phyloP scores from a whole-genome alignment of 2,888 invertebrate species.

The Brachynemurus nebulosus region DNA sequence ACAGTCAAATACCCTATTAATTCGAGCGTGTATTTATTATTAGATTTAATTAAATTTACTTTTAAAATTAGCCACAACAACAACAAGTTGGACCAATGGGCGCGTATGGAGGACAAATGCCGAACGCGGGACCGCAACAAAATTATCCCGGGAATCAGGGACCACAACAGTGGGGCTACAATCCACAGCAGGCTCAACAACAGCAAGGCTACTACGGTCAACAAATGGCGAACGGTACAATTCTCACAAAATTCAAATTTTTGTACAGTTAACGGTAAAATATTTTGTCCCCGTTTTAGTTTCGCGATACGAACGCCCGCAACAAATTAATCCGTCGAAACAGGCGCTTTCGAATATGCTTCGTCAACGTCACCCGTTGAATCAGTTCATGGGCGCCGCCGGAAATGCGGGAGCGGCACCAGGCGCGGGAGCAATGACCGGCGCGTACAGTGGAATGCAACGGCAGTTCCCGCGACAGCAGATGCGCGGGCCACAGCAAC shows the following conservation, averaged over 20 bases:
- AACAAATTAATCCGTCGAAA: slow-evolving; percentile 62
- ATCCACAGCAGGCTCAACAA: slow-evolving; percentile 31
- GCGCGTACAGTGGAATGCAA: slow-evolving; percentile 33
- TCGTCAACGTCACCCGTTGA: slow-evolving; percentile 55
- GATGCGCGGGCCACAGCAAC: slow-evolving; percentile 26
- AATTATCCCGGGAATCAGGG: slow-evolving; percentile 14
- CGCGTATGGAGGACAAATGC: slow-evolving; percentile 17
- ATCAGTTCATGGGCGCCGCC: slow-evolving; percentile 32
- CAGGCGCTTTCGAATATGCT: slow-evolving; percentile 79
- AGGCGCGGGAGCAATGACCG: slow-evolving; percentile 27
- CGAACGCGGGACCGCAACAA: slow-evolving; percentile 18
- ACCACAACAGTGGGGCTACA: slow-evolving; percentile 22
- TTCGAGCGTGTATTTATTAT: too few relatives aligned
- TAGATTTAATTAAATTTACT: too few relatives aligned
- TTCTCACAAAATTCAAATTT: neutral
- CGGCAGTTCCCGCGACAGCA: slow-evolving; percentile 35
- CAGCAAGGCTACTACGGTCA: slow-evolving; percentile 36
- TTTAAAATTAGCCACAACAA: slow-evolving; percentile 2
- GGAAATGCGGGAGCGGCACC: slow-evolving; percentile 25
- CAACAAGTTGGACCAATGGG: slow-evolving; percentile 21
- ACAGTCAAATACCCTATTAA: too few relatives aligned
- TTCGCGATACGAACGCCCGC: slow-evolving; percentile 34
- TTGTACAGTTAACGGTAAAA: too few relatives aligned
- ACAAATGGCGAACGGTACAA: slow-evolving; percentile 31
- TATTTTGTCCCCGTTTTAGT: slow-evolving; percentile 22